These are phyloP conservation scores for Drosophila hamatofila DNA, from an alignment of 2,888 invertebrate genomes.

Conservation along the genomic window DNA sequence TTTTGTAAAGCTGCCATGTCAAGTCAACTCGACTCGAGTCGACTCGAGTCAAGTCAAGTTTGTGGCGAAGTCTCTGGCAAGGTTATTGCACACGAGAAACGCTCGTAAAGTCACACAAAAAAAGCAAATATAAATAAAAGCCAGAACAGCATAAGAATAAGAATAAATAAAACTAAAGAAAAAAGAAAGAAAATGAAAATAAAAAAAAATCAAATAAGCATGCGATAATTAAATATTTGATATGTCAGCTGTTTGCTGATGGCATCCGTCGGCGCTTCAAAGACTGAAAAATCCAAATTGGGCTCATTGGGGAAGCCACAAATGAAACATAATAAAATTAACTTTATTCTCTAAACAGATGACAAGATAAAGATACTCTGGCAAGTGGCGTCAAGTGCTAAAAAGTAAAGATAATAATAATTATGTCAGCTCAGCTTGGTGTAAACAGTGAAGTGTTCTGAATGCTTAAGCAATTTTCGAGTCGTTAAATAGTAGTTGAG, in stretches of 20 bases:
- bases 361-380: not conserved
- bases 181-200: constrained; percentile 37
- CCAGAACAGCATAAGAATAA: constrained; percentile 47
- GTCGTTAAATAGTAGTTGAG: not conserved
- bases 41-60: constrained; percentile 46
- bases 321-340: constrained; percentile 13
- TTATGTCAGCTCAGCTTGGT: not conserved
- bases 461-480: not conserved
- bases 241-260: constrained; percentile 59
- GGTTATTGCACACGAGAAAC: constrained; percentile 64
- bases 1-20: constrained; percentile 44
- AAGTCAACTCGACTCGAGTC: constrained; percentile 33
- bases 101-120: constrained; percentile 32
- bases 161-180: constrained; percentile 39
- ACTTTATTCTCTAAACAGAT: not conserved
- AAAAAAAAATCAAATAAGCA: constrained; percentile 37
- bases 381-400: constrained; percentile 16
- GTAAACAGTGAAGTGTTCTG: not conserved
- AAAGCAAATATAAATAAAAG: constrained; percentile 1
- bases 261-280: constrained; percentile 52
- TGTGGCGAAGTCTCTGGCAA: constrained; percentile 49
- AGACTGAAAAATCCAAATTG: constrained; percentile 11
- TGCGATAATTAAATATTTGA: constrained; percentile 73
- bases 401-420: not conserved
- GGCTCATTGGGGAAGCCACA: constrained; percentile 6